phyloP scores from a whole-genome alignment of 1,140 invertebrate genomes.

The Trissolcus basalis region DNA sequence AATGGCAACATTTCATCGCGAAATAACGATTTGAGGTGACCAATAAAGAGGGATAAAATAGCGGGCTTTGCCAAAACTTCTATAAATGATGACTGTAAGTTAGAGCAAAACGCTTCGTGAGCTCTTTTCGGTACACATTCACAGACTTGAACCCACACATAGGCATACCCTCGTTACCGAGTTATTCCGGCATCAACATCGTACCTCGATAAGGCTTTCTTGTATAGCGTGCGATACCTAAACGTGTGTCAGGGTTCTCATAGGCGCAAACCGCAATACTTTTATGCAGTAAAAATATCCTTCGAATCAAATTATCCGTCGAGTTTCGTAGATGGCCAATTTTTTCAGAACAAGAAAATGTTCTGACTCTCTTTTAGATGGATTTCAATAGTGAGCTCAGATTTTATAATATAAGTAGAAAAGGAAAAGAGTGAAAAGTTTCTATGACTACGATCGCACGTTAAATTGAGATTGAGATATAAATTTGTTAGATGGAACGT shows the following conservation, averaged over 20 bases:
- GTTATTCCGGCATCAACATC: conserved; percentile 47
- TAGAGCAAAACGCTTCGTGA: conserved; percentile 10
- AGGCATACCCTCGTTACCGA: conserved; percentile 35
- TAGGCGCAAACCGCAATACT: conserved; percentile 37
- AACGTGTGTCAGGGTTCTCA: conserved; percentile 26
- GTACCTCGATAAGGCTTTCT: conserved; percentile 56
- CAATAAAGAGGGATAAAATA: conserved; percentile 37
- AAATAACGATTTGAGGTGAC: conserved; percentile 26
- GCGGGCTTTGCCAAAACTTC: conserved; percentile 27
- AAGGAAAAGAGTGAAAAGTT: too few relatives aligned
- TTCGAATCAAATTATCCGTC: conserved; percentile 38
- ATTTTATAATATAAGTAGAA: conserved; percentile 19
- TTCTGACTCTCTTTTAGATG: conserved; percentile 21
- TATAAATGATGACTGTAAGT: conserved; percentile 33
- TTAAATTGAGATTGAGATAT: conserved; percentile 12
- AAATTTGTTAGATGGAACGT: conserved; percentile 8
- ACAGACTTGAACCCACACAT: neutral
- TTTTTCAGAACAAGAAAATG: conserved; percentile 32
- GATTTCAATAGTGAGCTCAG: conserved; percentile 10
- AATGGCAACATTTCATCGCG: conserved; percentile 35
- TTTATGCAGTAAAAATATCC: conserved; percentile 37
- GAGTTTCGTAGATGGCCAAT: conserved; percentile 25
- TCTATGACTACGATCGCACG: too few relatives aligned
- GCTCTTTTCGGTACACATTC: conserved; percentile 19
- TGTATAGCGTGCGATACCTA: conserved; percentile 44